These are phyloP conservation scores for Ptychodera flava DNA, from an alignment of 35 echinoderm and acorn worm species.

Conservation along the genomic window DNA sequence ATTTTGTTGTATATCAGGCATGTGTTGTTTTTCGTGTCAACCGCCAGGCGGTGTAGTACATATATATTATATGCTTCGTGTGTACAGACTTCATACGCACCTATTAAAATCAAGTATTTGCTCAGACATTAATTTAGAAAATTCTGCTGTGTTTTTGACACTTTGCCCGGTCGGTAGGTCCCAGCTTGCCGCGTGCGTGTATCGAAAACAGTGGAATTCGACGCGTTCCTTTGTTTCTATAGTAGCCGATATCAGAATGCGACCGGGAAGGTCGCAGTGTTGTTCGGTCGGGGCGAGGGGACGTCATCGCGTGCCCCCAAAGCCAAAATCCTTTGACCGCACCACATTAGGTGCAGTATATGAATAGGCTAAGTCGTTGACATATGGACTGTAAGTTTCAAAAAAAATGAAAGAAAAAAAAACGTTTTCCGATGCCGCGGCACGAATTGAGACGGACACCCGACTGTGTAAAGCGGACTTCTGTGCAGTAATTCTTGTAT, in stretches of 20 bases:
- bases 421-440: no score
- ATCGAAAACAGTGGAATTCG: no score
- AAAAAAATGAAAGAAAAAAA: no score
- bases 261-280: neutral
- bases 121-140: neutral
- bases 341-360: neutral
- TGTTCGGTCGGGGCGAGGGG: neutral
- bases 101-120: neutral
- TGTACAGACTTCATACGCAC: neutral
- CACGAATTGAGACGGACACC: no score
- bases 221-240: neutral
- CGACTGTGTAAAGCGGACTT: no score
- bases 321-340: neutral
- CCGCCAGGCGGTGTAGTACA: no score
- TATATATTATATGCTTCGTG: neutral
- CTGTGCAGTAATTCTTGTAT: no score
- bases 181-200: no score
- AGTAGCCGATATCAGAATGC: neutral
- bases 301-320: neutral
- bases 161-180: no score
- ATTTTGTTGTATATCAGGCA: neutral
- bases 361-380: neutral
- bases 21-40: neutral
- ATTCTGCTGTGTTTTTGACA: no score
- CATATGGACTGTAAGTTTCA: no score